Percentiles rank a stretch among this genome's conserved stretches.
Conservation (phyloP, 2,888 invertebrate species). For the Heteromyza rotundicornis region DNA sequence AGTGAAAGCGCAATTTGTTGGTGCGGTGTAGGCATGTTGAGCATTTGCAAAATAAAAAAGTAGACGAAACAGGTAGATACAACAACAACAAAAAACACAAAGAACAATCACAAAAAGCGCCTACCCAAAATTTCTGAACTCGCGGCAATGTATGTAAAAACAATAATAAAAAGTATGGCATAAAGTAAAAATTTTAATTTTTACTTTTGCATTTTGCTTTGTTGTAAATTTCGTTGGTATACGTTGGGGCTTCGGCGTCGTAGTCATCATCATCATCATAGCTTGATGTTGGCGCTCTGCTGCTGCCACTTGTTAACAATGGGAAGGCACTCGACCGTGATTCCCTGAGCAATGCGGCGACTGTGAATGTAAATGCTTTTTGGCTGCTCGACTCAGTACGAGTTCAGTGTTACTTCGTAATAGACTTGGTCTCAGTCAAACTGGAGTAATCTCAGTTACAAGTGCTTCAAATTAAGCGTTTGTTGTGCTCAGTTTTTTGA, state of each 20-base stretch:
- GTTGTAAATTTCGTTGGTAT: conserved; percentile 1
- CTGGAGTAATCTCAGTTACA: not conserved
- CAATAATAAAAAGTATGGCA: not conserved
- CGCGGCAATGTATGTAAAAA: not conserved
- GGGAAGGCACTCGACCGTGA: conserved; percentile 45
- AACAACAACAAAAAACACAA: no score
- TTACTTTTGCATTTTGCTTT: not conserved
- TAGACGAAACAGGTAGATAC: no score
- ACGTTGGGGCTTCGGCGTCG: not conserved
- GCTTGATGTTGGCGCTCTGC: not conserved
- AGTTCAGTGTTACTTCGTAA: not conserved
- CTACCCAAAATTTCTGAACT: no score
- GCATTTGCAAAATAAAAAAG: no score
- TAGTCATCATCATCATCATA: not conserved
- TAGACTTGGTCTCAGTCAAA: not conserved
- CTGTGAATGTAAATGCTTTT: not conserved
- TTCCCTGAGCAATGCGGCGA: conserved; percentile 28
- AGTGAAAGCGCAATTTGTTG: no score
- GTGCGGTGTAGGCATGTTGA: no score
- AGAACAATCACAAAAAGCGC: no score
- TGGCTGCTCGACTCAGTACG: not conserved
- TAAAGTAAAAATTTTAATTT: not conserved
- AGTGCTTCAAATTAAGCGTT: not conserved
- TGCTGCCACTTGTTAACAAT: conserved; percentile 21
- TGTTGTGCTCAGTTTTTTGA: no score